These are phyloP conservation scores for Phaethon lepturus DNA, from an alignment of 2,113 vertebrate species.

Conservation along the genomic window DNA sequence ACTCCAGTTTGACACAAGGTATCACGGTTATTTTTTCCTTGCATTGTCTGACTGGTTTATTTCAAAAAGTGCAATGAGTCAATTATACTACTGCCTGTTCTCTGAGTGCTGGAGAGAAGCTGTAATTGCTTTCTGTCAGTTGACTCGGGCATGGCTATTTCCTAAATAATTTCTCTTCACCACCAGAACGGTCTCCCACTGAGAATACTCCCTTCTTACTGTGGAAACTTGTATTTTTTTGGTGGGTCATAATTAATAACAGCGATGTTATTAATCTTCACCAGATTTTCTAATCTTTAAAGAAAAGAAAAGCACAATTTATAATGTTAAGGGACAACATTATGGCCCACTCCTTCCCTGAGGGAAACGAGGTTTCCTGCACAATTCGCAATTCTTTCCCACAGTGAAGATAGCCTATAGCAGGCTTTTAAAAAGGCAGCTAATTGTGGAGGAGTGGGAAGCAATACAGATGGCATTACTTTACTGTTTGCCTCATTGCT, in stretches of 20 bases:
- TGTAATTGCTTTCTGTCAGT: slow-evolving; percentile 50
- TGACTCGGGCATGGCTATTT: slow-evolving; percentile 6
- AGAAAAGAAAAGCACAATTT: neutral
- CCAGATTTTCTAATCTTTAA: slow-evolving; percentile 26
- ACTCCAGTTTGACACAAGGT: neutral
- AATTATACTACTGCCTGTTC: neutral
- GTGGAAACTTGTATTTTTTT: slow-evolving; percentile 27
- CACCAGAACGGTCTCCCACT: neutral
- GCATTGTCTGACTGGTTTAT: neutral
- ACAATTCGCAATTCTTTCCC: neutral
- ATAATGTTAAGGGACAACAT: slow-evolving; percentile 26
- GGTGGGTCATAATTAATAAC: slow-evolving; percentile 31
- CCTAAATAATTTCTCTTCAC: slow-evolving; percentile 38
- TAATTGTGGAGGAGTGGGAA: neutral
- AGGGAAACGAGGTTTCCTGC: slow-evolving; percentile 23
- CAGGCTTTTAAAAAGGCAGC: neutral
- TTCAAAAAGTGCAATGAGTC: neutral
- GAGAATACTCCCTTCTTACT: slow-evolving; percentile 8
- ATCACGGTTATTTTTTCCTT: neutral
- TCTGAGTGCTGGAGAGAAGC: neutral
- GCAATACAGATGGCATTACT: neutral
- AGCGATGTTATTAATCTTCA: slow-evolving; percentile 21
- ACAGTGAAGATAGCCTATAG: neutral
- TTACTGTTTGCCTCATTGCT: neutral
- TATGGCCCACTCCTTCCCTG: neutral